These are phyloP conservation scores for Spilarctia lutea DNA, from an alignment of 2,888 invertebrate genomes.

Conservation along the genomic window DNA sequence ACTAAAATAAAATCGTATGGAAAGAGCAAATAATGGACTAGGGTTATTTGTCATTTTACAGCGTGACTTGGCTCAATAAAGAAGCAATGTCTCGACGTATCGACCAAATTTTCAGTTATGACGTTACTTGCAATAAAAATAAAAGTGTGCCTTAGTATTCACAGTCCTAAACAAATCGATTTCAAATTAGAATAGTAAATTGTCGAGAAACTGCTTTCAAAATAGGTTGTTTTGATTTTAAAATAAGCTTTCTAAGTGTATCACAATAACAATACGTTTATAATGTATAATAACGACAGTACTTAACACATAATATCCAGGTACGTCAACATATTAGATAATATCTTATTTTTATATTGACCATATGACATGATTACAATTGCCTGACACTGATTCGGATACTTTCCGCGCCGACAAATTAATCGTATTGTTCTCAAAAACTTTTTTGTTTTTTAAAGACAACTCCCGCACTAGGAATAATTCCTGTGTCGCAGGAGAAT, in stretches of 20 bases:
- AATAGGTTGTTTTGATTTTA: neutral
- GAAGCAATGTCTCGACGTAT: neutral
- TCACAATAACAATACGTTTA: too few relatives aligned
- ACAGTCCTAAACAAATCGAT: neutral
- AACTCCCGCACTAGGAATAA: too few relatives aligned
- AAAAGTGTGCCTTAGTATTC: neutral
- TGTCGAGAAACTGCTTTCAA: neutral
- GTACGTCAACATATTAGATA: too few relatives aligned
- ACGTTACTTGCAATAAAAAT: neutral
- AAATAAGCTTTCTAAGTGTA: neutral
- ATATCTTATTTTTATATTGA: too few relatives aligned
- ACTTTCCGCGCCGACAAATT: too few relatives aligned
- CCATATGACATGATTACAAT: too few relatives aligned
- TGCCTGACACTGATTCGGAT: too few relatives aligned
- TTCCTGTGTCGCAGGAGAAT: too few relatives aligned
- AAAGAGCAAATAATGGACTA: neutral
- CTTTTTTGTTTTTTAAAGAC: too few relatives aligned
- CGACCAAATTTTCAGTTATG: neutral
- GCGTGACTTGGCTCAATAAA: conserved; percentile 3
- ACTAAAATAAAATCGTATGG: neutral
- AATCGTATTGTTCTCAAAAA: too few relatives aligned
- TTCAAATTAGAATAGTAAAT: neutral
- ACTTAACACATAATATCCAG: too few relatives aligned
- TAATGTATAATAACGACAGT: too few relatives aligned
- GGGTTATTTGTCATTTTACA: neutral